Evolutionary conservation across 2,888 invertebrate species (phyloP), one percentile per base, ranked within the genome.

Genomic region (Ennomos fuscantarius): DNA sequence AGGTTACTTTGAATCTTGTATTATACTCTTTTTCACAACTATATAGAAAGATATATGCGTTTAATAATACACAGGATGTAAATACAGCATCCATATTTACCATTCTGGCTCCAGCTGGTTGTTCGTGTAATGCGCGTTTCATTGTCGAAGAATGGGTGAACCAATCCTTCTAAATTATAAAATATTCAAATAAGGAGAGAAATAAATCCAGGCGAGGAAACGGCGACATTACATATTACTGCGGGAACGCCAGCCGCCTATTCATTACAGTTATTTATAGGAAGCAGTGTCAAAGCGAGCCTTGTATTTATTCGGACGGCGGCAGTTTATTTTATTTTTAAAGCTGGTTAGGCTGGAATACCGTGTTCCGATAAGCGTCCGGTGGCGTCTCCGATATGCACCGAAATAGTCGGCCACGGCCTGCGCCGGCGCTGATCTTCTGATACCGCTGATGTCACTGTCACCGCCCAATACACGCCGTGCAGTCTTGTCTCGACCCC

Each of bases 251-350:
- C 82, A 81, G 77, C 82, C 82, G 82, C 82, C 89, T 86, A 90
- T 89, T 89, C 89, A 91, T 90, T 91, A 90, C 86, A 74, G 80
- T 89, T 90, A 91, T 91, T 91, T 89, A 91, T 91, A 89, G 88
- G 83, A 77, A 84, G 80, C 85, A 82, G 81, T 90, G 89, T 89
- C 89, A 89, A 88, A 89, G 80, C 81, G 81, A 73, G 84, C 80
- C 80, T 84, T 84, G 86, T 88, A 87, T 89, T 87, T 89, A 88
- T 86, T 86, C 85, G 87, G 84, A 85, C 82, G 82, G 78, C 73
- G 78, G 74, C 80, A 75, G 84, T 85, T 89, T 88, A 84, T 89
- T 91, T 24, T 91, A 86, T 89, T 89, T 88, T 87, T 84, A 78
- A 80, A 88, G 86, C 85, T 81, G 78, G 86, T 88, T 84, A 77